A percentile compares a stretch with the other conserved stretches of the same genome.
phyloP scores from a whole-genome alignment of 1,140 invertebrate species.

The Caerostris extrusa region DNA sequence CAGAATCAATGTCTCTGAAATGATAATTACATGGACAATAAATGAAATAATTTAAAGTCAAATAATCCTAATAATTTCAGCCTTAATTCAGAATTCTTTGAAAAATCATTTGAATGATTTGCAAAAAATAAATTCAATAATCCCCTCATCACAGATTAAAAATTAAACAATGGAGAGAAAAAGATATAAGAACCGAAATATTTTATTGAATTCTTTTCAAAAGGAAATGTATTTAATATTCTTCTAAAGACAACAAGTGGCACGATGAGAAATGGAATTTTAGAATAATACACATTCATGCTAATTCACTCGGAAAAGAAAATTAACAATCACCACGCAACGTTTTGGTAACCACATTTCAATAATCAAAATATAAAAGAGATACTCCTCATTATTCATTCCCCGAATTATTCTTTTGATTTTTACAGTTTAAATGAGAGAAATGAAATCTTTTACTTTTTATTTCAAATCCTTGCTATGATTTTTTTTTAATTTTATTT shows the following conservation, averaged over 20 bases:
- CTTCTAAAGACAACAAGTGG: constrained; percentile 11
- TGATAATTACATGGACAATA: not conserved
- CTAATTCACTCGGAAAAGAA: constrained; percentile 30
- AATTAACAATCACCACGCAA: constrained; percentile 18
- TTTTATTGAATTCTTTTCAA: not conserved
- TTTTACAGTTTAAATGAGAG: constrained; percentile 34
- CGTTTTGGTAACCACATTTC: constrained; percentile 15
- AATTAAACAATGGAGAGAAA: constrained; percentile 21
- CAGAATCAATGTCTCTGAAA: not conserved
- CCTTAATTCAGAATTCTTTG: not conserved
- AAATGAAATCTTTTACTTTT: not conserved
- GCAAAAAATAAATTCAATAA: constrained; percentile 19
- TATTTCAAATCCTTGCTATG: constrained; percentile 8
- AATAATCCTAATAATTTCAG: not conserved
- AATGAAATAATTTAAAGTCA: not conserved
- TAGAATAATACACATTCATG: constrained; percentile 35
- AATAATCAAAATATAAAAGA: constrained; percentile 57
- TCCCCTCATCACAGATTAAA: not conserved
- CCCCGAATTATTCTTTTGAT: constrained; percentile 43
- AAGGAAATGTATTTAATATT: not conserved
- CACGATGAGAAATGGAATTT: not conserved
- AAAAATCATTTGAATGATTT: constrained; percentile 25
- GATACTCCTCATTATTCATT: constrained; percentile 35
- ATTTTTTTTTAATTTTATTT: not conserved
- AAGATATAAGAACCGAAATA: not conserved